Evolutionary conservation across 2,888 invertebrate genomes (phyloP).

Genomic region (Hartigia nigra): DNA sequence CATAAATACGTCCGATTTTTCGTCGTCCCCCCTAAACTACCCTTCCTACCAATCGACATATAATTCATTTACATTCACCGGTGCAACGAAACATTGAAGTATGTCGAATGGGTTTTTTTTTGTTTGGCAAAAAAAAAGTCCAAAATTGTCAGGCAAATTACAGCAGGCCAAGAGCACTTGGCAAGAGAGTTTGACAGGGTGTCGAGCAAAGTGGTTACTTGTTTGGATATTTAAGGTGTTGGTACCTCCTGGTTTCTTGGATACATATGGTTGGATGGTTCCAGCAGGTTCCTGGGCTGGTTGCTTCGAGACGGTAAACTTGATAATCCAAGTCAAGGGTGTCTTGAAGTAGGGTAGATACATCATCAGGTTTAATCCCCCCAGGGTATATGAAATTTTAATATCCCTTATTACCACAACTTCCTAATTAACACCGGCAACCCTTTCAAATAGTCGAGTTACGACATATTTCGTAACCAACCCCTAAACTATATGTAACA

Average conservation of each 20-base stretch:
- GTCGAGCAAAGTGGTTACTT: too few relatives aligned
- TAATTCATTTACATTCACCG: too few relatives aligned
- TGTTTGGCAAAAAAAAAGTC: neutral
- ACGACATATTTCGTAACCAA: neutral
- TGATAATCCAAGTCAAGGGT: neutral
- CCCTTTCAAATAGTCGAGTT: neutral
- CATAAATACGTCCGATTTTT: too few relatives aligned
- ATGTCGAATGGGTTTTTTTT: neutral
- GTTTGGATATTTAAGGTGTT: neutral
- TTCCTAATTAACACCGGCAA: slow-evolving; percentile 3
- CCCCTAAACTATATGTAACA: neutral
- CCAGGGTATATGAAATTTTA: slow-evolving; percentile 55
- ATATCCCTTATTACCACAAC: slow-evolving; percentile 36
- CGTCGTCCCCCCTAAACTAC: too few relatives aligned
- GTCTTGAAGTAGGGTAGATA: neutral
- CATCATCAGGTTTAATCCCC: slow-evolving; percentile 26
- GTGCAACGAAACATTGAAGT: neutral
- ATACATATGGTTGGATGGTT: neutral
- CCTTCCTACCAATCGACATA: too few relatives aligned
- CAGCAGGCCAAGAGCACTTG: too few relatives aligned
- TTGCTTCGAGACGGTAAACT: neutral
- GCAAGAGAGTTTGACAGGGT: too few relatives aligned
- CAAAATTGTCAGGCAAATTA: too few relatives aligned
- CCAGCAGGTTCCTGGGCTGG: too few relatives aligned
- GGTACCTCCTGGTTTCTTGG: neutral